Percentiles rank a stretch among this genome's conserved stretches.
phyloP scores from a whole-genome alignment of 2,888 invertebrate genomes.

The Lydus trimaculatus region DNA sequence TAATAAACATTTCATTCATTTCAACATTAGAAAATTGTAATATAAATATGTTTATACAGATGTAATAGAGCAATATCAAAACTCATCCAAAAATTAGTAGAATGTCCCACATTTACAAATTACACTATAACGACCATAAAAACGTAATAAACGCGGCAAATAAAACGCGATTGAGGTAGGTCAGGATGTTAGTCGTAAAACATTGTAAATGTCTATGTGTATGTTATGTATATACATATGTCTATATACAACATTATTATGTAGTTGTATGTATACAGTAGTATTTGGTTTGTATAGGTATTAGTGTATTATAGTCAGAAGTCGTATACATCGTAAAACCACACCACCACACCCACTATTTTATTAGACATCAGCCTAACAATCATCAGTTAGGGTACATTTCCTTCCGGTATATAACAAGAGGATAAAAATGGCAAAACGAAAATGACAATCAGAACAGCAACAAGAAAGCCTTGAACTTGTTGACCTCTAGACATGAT shows the following conservation, averaged over 20 bases:
- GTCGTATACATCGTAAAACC: constrained; percentile 56
- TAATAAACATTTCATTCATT: too few relatives aligned
- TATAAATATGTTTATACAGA: constrained; percentile 41
- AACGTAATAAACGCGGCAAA: constrained; percentile 60
- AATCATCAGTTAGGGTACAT: constrained; percentile 48
- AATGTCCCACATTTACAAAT: constrained; percentile 60
- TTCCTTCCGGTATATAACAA: constrained; percentile 44
- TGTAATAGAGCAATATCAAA: constrained; percentile 53
- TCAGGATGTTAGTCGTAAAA: constrained; percentile 57
- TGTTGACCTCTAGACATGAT: constrained; percentile 18
- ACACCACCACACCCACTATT: constrained; percentile 52
- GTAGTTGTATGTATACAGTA: neutral
- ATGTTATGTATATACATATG: neutral
- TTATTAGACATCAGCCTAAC: constrained; percentile 54
- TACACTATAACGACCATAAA: constrained; percentile 59
- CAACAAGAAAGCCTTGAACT: constrained; percentile 43
- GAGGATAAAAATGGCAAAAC: neutral
- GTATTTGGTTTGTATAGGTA: neutral
- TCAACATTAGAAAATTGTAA: neutral
- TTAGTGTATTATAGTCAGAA: constrained; percentile 52
- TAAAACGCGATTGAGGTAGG: constrained; percentile 59
- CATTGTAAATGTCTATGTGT: constrained; percentile 36
- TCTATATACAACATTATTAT: neutral
- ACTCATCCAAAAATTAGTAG: constrained; percentile 57
- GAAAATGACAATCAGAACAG: neutral